Conservation (phyloP, 2,888 invertebrate species). For the Plagodis dolabraria region DNA sequence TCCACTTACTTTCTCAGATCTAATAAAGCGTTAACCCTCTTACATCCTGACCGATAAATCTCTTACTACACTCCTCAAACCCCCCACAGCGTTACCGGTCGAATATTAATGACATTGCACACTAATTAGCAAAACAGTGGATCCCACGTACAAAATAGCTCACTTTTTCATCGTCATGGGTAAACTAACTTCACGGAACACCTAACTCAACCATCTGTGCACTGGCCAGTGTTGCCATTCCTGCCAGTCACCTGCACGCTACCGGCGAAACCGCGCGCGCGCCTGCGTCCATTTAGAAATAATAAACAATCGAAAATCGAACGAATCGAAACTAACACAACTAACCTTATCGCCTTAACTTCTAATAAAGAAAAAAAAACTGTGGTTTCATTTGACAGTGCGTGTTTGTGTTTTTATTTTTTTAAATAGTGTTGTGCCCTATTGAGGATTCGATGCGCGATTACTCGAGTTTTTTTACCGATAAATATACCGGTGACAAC, state of each 20-base stretch:
- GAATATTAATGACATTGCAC: conserved; percentile 1
- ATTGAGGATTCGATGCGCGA: conserved; percentile 66
- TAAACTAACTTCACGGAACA: conserved; percentile 44
- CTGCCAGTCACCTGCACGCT: conserved; percentile 79
- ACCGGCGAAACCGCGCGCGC: conserved; percentile 71
- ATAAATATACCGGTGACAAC: conserved; percentile 62
- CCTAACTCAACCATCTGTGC: conserved; percentile 21
- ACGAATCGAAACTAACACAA: conserved; percentile 59
- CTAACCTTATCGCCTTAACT: conserved; percentile 58
- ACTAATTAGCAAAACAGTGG: conserved; percentile 32
- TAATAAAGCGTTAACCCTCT: too few relatives aligned
- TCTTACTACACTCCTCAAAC: neutral
- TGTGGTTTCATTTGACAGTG: conserved; percentile 44
- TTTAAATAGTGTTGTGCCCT: conserved; percentile 51
- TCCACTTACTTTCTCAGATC: too few relatives aligned
- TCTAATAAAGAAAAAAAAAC: conserved; percentile 53
- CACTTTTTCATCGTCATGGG: conserved; percentile 67
- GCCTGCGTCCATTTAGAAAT: conserved; percentile 46
- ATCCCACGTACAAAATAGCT: conserved; percentile 64
- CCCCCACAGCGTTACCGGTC: neutral
- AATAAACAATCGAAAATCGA: conserved; percentile 55
- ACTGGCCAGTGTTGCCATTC: conserved; percentile 25
- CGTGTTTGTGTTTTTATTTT: conserved; percentile 46
- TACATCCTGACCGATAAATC: too few relatives aligned
- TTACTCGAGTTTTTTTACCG: conserved; percentile 46